Base-by-base conservation (phyloP, 2,797 vertebrate species). In the Spinibarbus caldwelli region DNA sequence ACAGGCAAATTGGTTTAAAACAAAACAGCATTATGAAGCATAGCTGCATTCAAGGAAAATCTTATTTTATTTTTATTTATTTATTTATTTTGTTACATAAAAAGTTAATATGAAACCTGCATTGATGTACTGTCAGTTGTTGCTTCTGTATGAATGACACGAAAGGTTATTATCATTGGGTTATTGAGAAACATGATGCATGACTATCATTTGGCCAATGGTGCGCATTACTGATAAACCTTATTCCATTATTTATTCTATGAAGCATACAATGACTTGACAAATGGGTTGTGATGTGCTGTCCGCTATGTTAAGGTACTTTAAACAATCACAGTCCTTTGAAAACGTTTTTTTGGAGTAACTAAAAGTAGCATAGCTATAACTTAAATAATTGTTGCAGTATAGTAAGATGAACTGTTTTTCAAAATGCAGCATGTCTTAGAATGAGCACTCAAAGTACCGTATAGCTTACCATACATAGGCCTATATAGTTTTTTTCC, bases 1-100 rank as follows among this genome's bases (percentile, higher is more conserved):
- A 41, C 54, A 62, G n/a, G 76, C 38, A 78, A 78, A 78, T 43
- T 21, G 76, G 76, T 41, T 78, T 43, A 10, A 78, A 78, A 43
- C 21, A 77, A 54, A 11, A 47, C 26, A 76, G 21, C 49, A 54
- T 54, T 21, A 21, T 57, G 29, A 17, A 14, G 15, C 14, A 66
- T 31, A 66, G 62, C n/a, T 26, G 62, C 29, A 66, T 17, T 34
- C 4, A 12, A 4, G 21, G 52, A 54, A 54, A 23, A 23, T 21
- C 2, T 54, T 21, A 9, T 3, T 15, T 47, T 71, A 11, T 73
- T 73, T 45, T 19, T 47, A n/a, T n/a, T n/a, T n/a, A n/a, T n/a
- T n/a, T n/a, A n/a, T n/a, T n/a, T n/a, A n/a, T n/a, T n/a, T n/a
- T n/a, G n/a, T n/a, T 72, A 47, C 43, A 72, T 34, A 52, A 52